Evolutionary conservation across 2,113 vertebrate species (phyloP).

Genomic region (Poecile atricapillus): DNA sequence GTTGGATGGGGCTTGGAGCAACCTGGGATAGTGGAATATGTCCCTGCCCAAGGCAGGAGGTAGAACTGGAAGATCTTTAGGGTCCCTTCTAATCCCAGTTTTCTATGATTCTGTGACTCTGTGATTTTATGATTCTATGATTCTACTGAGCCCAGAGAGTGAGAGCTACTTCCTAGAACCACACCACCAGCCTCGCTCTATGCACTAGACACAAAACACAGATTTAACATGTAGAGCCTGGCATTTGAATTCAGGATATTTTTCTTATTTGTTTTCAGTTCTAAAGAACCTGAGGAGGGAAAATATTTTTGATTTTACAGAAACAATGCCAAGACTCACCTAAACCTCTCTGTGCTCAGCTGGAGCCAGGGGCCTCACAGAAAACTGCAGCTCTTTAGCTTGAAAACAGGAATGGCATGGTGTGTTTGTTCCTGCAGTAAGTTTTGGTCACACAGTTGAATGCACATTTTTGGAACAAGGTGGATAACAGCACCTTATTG

Average conservation of each 20-base stretch:
- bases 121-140: background rate
- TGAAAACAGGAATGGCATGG: background rate
- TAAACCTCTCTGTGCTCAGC: background rate
- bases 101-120: background rate
- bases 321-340: background rate
- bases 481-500: background rate
- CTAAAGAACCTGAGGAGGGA: background rate
- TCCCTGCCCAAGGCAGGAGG: accelerated
- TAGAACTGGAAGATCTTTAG: background rate
- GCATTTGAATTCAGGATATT: background rate
- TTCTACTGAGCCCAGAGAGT: background rate
- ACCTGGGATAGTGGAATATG: background rate
- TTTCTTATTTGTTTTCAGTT: background rate
- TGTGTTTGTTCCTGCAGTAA: background rate
- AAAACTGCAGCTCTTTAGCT: background rate
- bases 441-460: background rate
- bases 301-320: accelerated
- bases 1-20: accelerated
- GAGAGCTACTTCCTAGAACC: background rate
- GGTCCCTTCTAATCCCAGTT: background rate
- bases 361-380: background rate
- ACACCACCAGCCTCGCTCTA: background rate
- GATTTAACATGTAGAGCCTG: accelerated
- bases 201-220: accelerated
- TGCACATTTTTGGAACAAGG: background rate